Conservation (phyloP, 1,140 invertebrate genomes). For the Drosophila nebulosa region DNA sequence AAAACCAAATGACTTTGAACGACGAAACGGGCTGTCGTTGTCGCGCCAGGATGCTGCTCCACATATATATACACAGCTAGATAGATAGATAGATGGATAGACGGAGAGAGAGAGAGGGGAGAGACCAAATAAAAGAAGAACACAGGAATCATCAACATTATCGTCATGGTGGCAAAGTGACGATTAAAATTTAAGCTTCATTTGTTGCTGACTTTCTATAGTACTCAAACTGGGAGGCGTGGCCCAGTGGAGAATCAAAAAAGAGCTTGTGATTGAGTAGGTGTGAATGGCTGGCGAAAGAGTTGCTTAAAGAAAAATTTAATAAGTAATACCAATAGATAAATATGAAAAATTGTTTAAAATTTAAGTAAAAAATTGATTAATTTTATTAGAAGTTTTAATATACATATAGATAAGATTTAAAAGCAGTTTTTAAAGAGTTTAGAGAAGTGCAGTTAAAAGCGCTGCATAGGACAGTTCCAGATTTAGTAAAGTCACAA, state of each 20-base stretch:
- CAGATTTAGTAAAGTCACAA: no score
- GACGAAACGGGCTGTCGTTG: conserved; percentile 53
- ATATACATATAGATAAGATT: no score
- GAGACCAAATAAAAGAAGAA: conserved; percentile 27
- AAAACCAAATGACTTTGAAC: conserved; percentile 81
- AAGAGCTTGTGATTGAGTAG: conserved; percentile 57
- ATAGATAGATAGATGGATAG: background rate
- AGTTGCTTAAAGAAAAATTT: background rate
- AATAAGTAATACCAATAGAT: background rate
- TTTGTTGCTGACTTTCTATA: conserved; percentile 55
- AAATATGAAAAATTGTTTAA: no score
- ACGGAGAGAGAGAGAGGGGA: background rate
- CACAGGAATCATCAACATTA: conserved; percentile 64
- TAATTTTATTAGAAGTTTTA: no score
- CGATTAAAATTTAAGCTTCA: conserved; percentile 80
- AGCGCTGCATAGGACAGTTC: no score
- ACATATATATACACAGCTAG: background rate
- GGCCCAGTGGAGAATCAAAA: background rate
- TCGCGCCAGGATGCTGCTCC: conserved; percentile 44
- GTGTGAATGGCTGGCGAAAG: conserved; percentile 52
- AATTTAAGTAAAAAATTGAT: background rate
- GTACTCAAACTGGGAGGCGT: conserved; percentile 2
- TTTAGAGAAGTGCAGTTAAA: no score
- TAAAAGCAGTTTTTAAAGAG: no score
- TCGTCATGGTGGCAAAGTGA: conserved; percentile 60